Conservation (phyloP, 2,797 vertebrate species). For the Agapornis canus region DNA sequence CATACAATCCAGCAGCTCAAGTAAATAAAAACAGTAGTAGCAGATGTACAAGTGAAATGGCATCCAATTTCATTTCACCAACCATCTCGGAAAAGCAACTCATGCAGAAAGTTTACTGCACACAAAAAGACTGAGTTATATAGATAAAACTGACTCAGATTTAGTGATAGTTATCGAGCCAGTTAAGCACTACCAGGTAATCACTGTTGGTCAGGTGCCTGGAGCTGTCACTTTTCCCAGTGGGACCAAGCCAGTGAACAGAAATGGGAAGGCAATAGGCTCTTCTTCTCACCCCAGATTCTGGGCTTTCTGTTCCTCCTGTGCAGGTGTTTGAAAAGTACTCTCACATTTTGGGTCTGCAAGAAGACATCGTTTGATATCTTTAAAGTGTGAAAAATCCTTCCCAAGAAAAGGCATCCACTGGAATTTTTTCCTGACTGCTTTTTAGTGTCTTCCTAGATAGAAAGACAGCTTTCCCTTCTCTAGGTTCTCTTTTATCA, state of each 20-base stretch:
- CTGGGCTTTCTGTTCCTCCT: background rate
- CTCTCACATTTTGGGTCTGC: background rate
- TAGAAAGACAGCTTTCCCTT: background rate
- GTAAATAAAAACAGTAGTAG: conserved; percentile 48
- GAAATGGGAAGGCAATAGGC: background rate
- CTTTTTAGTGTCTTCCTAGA: background rate
- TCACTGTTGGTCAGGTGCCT: background rate
- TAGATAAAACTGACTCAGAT: background rate
- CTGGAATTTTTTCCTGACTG: background rate
- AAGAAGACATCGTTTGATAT: background rate
- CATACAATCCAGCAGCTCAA: conserved; percentile 7
- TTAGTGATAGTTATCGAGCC: background rate
- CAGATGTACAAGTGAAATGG: conserved; percentile 23
- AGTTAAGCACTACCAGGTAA: background rate
- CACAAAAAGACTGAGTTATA: background rate
- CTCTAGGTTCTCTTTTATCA: background rate
- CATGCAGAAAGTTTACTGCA: conserved; percentile 11
- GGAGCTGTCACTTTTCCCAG: background rate
- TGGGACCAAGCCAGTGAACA: background rate
- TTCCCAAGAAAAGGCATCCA: background rate
- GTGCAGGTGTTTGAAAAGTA: background rate
- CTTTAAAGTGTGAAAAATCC: background rate
- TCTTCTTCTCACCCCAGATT: background rate
- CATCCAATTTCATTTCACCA: conserved; percentile 12
- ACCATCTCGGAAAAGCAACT: background rate